phyloP scores from a whole-genome alignment of 2,888 invertebrate genomes.

The Griposia aprilina region DNA sequence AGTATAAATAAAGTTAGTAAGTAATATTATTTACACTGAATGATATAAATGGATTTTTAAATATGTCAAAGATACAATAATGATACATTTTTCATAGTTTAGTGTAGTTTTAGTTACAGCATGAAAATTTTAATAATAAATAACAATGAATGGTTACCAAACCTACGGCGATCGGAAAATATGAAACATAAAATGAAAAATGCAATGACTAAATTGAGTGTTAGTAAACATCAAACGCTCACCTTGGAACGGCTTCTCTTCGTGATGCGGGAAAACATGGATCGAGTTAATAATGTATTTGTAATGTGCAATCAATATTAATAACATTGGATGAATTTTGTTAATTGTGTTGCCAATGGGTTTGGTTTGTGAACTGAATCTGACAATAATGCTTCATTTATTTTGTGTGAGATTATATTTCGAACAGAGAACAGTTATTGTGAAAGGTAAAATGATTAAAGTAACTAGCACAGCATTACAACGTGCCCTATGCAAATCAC shows the following conservation, averaged over 20 bases:
- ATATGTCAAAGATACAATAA: slow-evolving; percentile 7
- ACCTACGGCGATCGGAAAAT: slow-evolving; percentile 34
- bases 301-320: slow-evolving; percentile 84
- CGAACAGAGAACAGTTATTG: slow-evolving; percentile 4
- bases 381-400: slow-evolving; percentile 75
- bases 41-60: not conserved
- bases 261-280: slow-evolving; percentile 82
- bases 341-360: slow-evolving; percentile 75
- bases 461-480: slow-evolving; percentile 25
- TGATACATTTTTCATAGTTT: slow-evolving; percentile 7
- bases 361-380: slow-evolving; percentile 64
- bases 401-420: slow-evolving; percentile 73
- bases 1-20: slow-evolving; percentile 9
- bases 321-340: slow-evolving; percentile 70
- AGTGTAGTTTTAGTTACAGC: slow-evolving; percentile 45
- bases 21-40: slow-evolving; percentile 28
- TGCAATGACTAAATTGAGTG: slow-evolving; percentile 40
- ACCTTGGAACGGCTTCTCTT: slow-evolving; percentile 82
- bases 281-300: slow-evolving; percentile 76
- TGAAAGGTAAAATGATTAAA: slow-evolving; percentile 6
- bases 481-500: slow-evolving; percentile 20
- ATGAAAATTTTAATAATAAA: slow-evolving; percentile 29
- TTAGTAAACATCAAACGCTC: slow-evolving; percentile 70
- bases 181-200: slow-evolving; percentile 34
- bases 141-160: slow-evolving; percentile 36